Percentiles rank a stretch among this genome's conserved stretches.
phyloP scores from a whole-genome alignment of 2,888 invertebrate species.

The Scaptomyza flava region DNA sequence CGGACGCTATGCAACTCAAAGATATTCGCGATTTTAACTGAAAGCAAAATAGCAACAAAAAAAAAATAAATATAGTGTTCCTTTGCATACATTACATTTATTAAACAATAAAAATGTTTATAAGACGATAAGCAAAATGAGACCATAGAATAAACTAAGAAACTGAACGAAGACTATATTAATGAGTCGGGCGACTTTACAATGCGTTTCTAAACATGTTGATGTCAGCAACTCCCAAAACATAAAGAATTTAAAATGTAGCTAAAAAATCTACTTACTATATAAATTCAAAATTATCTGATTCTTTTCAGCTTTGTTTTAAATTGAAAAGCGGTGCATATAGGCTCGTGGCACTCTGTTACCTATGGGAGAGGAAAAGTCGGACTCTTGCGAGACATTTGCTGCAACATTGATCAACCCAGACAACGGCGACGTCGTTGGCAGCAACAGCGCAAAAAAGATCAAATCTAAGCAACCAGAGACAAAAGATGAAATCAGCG shows the following conservation, averaged over 20 bases:
- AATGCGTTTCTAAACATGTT: no score
- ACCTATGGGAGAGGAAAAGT: slow-evolving; percentile 75
- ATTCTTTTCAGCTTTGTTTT: slow-evolving; percentile 47
- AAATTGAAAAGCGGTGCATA: slow-evolving; percentile 37
- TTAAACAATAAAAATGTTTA: no score
- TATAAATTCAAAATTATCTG: neutral
- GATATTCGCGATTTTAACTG: slow-evolving; percentile 3
- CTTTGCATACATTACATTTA: neutral
- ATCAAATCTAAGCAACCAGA: slow-evolving; percentile 19
- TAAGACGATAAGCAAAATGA: neutral
- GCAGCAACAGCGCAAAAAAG: slow-evolving; percentile 18
- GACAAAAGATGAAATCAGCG: slow-evolving; percentile 17
- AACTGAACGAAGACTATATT: neutral
- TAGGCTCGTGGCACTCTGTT: slow-evolving; percentile 57
- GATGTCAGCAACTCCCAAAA: no score
- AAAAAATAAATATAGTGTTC: neutral
- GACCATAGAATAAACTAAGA: no score
- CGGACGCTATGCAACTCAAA: slow-evolving; percentile 29
- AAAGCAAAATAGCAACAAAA: slow-evolving; percentile 8
- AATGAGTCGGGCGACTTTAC: no score
- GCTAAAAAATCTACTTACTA: no score
- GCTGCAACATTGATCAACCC: slow-evolving; percentile 63
- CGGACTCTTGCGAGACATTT: slow-evolving; percentile 64
- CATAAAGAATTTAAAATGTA: no score
- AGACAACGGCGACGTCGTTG: slow-evolving; percentile 28